Conservation (phyloP, 2,888 invertebrate genomes). For the Mechanitis mazaeus region DNA sequence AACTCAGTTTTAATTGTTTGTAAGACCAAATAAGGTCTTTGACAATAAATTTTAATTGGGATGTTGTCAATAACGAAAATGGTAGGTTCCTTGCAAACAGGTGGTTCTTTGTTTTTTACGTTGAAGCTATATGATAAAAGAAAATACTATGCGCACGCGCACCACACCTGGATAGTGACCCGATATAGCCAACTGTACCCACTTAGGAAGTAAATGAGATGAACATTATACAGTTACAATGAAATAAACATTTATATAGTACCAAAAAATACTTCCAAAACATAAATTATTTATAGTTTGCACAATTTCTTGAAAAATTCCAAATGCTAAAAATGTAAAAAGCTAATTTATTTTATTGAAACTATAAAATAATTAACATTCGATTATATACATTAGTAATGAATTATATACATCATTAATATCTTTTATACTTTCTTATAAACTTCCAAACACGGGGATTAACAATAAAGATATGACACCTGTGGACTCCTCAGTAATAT, state of each 20-base stretch:
- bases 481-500: background rate
- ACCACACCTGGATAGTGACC: background rate
- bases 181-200: background rate
- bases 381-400: too few species aligned
- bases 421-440: too few species aligned
- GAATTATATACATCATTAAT: too few species aligned
- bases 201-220: background rate
- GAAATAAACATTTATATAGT: background rate
- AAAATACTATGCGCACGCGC: background rate
- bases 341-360: too few species aligned
- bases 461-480: conserved; percentile 15
- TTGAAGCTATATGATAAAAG: background rate
- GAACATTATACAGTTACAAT: background rate
- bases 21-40: conserved; percentile 16
- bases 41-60: conserved; percentile 21
- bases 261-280: background rate
- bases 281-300: background rate
- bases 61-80: background rate
- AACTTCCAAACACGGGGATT: conserved; percentile 4
- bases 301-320: background rate
- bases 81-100: background rate
- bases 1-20: conserved; percentile 30
- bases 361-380: too few species aligned
- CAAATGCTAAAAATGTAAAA: conserved; percentile 4
- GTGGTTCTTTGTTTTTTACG: background rate